phyloP scores from a whole-genome alignment of 2,797 vertebrate species.

The Leuciscus waleckii region DNA sequence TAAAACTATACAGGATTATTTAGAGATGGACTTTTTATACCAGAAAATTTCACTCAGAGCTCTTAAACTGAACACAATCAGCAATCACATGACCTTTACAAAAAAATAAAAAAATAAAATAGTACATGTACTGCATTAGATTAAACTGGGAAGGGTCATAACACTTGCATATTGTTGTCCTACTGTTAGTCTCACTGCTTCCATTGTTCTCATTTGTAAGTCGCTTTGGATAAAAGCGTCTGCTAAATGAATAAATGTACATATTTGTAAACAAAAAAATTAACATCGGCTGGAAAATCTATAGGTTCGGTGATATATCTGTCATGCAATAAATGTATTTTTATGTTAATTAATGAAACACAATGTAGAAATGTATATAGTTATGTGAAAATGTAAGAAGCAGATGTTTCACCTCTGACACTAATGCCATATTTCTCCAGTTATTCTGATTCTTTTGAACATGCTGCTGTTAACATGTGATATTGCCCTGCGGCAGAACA shows the following conservation, averaged over 20 bases:
- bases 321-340: neutral
- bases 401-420: neutral
- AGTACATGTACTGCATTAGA: too few species aligned
- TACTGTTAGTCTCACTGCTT: too few species aligned
- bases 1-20: neutral
- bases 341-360: neutral
- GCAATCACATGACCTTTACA: neutral
- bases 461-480: constrained; percentile 7
- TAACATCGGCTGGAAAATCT: neutral
- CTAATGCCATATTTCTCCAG: neutral
- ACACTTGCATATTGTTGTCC: too few species aligned
- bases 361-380: neutral
- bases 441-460: constrained; percentile 7
- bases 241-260: too few species aligned
- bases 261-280: neutral
- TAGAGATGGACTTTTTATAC: neutral
- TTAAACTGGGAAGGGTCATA: too few species aligned
- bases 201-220: too few species aligned
- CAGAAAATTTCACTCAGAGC: too few species aligned
- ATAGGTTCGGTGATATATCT: neutral
- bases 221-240: too few species aligned
- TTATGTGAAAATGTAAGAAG: neutral
- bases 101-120: too few species aligned
- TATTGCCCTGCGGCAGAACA: constrained; percentile 27
- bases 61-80: neutral